phyloP scores from a whole-genome alignment of 2,888 invertebrate species.

The Eupithecia subumbrata region DNA sequence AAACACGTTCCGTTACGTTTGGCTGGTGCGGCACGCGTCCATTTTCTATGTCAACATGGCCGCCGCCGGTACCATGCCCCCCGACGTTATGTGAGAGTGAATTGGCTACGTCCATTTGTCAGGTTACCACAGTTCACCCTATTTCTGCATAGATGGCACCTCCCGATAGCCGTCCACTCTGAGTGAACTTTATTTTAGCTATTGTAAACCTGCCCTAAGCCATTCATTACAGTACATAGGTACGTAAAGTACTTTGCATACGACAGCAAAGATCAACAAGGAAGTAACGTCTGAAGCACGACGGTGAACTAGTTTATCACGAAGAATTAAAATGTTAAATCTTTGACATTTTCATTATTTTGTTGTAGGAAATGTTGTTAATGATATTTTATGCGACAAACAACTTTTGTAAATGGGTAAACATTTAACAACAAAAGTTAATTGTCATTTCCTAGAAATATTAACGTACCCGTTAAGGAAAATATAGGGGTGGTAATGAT shows the following conservation, averaged over 20 bases:
- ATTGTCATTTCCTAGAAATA: background rate
- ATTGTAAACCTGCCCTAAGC: conserved; percentile 9
- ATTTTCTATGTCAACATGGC: no score
- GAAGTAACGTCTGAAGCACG: conserved; percentile 52
- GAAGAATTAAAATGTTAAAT: conserved; percentile 50
- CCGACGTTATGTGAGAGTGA: no score
- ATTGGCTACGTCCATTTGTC: no score
- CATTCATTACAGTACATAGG: conserved; percentile 18
- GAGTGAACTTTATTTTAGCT: background rate
- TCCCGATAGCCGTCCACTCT: no score
- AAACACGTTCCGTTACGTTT: no score
- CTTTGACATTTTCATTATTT: conserved; percentile 51
- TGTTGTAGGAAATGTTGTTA: conserved; percentile 27
- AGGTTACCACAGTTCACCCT: no score
- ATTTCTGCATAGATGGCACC: no score
- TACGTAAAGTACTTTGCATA: conserved; percentile 20
- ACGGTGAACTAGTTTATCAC: conserved; percentile 50
- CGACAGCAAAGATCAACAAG: conserved; percentile 46
- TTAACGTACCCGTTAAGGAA: background rate
- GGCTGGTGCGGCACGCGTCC: no score
- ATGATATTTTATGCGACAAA: conserved; percentile 14
- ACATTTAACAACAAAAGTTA: background rate
- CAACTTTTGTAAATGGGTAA: conserved; percentile 9
- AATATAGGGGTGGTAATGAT: background rate
- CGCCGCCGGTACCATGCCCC: no score